phyloP scores from a whole-genome alignment of 35 echinoderm and acorn worm species.

The Diadema setosum region DNA sequence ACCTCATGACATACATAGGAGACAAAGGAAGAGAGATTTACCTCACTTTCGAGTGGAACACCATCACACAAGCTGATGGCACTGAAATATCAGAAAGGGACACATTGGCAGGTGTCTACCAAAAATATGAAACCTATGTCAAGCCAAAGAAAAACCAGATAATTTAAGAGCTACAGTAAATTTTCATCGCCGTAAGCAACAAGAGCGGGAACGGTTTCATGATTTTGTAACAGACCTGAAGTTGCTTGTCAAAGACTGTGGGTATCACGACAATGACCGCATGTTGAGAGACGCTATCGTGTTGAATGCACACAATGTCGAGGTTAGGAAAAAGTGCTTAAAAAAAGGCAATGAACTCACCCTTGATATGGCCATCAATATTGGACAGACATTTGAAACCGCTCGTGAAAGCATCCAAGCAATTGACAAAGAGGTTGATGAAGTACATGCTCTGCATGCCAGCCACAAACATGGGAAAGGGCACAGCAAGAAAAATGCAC shows the following conservation, averaged over 20 bases:
- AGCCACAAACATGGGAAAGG: not conserved
- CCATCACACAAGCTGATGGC: not conserved
- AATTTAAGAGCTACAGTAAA: not conserved
- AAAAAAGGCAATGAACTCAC: not conserved
- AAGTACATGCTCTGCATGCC: not conserved
- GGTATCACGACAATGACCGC: not conserved
- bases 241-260: not conserved
- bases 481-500: too few species aligned
- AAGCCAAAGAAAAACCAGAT: not conserved
- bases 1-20: not conserved
- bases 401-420: not conserved
- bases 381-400: not conserved
- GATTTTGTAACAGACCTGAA: not conserved
- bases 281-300: not conserved
- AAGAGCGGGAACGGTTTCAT: not conserved
- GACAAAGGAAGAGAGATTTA: not conserved
- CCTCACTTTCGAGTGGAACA: not conserved
- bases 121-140: not conserved
- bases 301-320: not conserved
- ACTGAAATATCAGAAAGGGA: not conserved
- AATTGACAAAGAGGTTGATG: not conserved
- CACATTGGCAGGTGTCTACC: not conserved
- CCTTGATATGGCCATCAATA: not conserved
- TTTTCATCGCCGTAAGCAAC: not conserved
- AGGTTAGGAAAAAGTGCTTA: not conserved